Evolutionary conservation across 2,888 invertebrate species (phyloP).

Genomic region (Orchestes rusci): DNA sequence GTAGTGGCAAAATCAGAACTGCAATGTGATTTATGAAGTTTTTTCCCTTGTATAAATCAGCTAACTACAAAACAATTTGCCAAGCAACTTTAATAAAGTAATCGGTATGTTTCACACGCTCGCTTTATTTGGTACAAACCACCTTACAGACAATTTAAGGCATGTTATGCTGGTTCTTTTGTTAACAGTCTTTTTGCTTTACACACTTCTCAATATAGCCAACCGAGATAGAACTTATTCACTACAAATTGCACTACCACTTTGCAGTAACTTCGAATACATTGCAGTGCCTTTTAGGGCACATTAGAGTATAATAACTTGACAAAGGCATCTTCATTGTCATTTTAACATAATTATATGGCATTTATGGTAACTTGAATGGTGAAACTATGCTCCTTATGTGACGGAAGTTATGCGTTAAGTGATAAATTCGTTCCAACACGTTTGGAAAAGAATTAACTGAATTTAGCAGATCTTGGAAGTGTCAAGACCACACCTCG

Average conservation of each 20-base stretch:
- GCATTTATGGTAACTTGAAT: slow-evolving; percentile 29
- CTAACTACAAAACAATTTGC: too few relatives aligned
- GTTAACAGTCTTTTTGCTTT: slow-evolving; percentile 26
- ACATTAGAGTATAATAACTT: slow-evolving; percentile 30
- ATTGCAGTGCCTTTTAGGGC: slow-evolving; percentile 30
- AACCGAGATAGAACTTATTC: slow-evolving; percentile 30
- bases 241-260: slow-evolving; percentile 33
- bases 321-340: slow-evolving; percentile 34
- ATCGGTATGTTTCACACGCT: slow-evolving; percentile 32
- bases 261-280: slow-evolving; percentile 27
- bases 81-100: slow-evolving; percentile 34
- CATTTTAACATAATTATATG: slow-evolving; percentile 34
- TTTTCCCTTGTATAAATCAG: too few relatives aligned
- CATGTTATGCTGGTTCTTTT: slow-evolving; percentile 24
- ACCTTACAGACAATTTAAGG: slow-evolving; percentile 32
- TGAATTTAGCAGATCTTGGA: slow-evolving; percentile 27
- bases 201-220: slow-evolving; percentile 29
- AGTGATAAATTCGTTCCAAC: slow-evolving; percentile 27
- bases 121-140: slow-evolving; percentile 32
- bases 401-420: slow-evolving; percentile 29
- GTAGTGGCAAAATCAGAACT: too few relatives aligned
- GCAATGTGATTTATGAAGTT: too few relatives aligned
- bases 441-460: slow-evolving; percentile 26
- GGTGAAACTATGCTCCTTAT: slow-evolving; percentile 29
- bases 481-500: slow-evolving; percentile 28